Evolutionary conservation across 1,140 invertebrate species (phyloP), one percentile per base, ranked within the genome.

Genomic region (Cyclargus thomasi): DNA sequence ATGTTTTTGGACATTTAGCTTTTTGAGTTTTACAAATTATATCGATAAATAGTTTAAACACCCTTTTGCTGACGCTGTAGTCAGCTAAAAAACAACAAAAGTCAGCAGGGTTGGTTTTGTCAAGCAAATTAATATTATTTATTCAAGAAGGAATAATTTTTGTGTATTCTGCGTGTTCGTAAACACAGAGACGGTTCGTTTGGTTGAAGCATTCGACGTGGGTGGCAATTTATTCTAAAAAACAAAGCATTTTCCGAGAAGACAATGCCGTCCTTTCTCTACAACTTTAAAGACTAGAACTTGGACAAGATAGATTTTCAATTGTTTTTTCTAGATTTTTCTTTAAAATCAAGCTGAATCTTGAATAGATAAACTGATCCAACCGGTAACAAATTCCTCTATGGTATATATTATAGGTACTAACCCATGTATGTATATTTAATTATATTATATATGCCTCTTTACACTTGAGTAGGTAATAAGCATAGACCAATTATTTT

Each of bases 61-160:
- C 29, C 8, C 14, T 47, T 29, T 29, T 29, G 29, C 29, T 29
- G 5, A 7, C 0, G 8, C 4, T 47, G 39, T 11, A 39, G 11
- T 4, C 14, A 47, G 39, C 0, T 0, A 47, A 47, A 16, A 1
- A 59, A 59, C 5, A 59, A 59, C 55, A 10, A 59, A 22, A 1
- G 14, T 59, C 1, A n/a, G 10, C 8, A 18, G 2, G 17, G 17
- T 59, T 59, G 55, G 20, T 59, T 35, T n/a, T 36, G 29, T 63
- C 29, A n/a, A 17, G 22, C n/a, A 63, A 63, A 35, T 63, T n/a
- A 4, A 14, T 4, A 11, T 35, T 36, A 36, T 63, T 63, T 29
- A 17, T 63, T 63, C 62, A 63, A 63, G 20, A 35, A 63, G 62
- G 35, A 11, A 63, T 63, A 35, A 63, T 63, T 63, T 63, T 63